A percentile compares a stretch with the other conserved stretches of the same genome.
phyloP scores from a whole-genome alignment of 53 echinoderm and acorn worm species.

The Holothuria scabra region DNA sequence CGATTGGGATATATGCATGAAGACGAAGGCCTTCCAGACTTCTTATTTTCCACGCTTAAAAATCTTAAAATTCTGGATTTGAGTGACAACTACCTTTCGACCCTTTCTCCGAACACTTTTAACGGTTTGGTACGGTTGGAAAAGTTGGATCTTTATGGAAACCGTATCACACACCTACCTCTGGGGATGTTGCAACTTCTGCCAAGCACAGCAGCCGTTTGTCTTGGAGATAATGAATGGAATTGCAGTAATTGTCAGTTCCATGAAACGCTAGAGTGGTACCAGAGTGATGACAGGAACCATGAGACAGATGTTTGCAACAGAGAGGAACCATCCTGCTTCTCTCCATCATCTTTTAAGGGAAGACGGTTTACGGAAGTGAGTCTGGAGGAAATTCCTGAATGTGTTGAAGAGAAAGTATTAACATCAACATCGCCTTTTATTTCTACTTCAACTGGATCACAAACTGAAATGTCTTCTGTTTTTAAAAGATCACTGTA shows the following conservation, averaged over 20 bases:
- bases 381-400: no score
- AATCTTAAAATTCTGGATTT: background rate
- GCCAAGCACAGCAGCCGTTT: background rate
- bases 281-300: no score
- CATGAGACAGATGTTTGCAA: no score
- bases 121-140: background rate
- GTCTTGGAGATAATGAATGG: background rate
- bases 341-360: no score
- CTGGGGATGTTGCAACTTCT: background rate
- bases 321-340: no score
- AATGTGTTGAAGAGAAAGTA: no score
- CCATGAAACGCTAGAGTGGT: background rate
- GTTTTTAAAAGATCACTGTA: no score
- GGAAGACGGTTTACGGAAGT: no score
- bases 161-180: background rate
- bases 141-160: constrained; percentile 3
- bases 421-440: no score
- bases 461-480: no score
- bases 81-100: background rate
- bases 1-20: background rate
- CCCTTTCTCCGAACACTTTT: background rate
- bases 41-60: background rate
- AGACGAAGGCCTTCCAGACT: background rate
- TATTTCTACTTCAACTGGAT: no score
- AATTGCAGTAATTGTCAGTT: background rate